phyloP scores from a whole-genome alignment of 2,797 vertebrate species.

The Emys orbicularis region DNA sequence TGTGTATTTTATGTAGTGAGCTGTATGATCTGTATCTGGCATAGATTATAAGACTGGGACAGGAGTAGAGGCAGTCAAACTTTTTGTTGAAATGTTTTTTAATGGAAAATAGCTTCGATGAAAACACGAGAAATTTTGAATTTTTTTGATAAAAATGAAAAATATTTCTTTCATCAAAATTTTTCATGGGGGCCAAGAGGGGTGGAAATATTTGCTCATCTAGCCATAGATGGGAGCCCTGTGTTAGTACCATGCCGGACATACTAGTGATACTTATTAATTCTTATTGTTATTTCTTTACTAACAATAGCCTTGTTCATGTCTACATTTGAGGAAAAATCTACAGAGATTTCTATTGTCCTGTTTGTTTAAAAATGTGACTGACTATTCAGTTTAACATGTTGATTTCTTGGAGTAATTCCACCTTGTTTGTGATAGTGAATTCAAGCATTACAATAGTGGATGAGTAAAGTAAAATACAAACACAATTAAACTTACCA shows the following conservation, averaged over 20 bases:
- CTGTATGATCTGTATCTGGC: neutral
- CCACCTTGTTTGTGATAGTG: neutral
- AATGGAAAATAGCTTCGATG: neutral
- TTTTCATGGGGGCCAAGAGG: neutral
- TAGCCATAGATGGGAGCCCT: neutral
- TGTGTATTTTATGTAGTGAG: neutral
- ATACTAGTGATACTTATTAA: neutral
- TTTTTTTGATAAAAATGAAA: neutral
- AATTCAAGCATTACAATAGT: neutral
- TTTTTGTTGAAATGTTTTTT: neutral
- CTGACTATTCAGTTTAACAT: neutral
- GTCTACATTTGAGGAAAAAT: neutral
- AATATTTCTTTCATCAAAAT: neutral
- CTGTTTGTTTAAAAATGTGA: neutral
- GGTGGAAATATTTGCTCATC: neutral
- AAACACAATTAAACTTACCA: neutral
- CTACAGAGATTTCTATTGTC: neutral
- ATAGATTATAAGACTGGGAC: neutral
- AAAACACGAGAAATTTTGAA: neutral
- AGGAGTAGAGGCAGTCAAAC: neutral
- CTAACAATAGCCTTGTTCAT: neutral
- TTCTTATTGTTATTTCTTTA: neutral
- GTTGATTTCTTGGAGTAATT: neutral
- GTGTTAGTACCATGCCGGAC: neutral
- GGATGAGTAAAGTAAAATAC: neutral